Evolutionary conservation across 2,888 invertebrate species (phyloP).

Genomic region (Monopis laevigella): DNA sequence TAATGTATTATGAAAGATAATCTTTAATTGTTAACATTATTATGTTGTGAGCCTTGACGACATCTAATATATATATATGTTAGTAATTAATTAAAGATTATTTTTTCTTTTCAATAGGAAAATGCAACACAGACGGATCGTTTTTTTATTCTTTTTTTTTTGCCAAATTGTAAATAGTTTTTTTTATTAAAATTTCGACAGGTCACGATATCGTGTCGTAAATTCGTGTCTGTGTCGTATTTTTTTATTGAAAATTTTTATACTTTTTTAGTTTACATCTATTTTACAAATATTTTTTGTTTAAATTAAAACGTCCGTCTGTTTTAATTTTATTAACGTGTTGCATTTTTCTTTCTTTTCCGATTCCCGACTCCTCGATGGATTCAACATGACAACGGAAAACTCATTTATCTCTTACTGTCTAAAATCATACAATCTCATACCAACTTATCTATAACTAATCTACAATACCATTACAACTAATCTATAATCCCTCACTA

Average conservation of each 20-base stretch:
- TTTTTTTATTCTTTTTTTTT: not conserved
- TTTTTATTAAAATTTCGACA: slow-evolving; percentile 15
- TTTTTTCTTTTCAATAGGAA: slow-evolving; percentile 43
- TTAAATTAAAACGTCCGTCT: slow-evolving; percentile 21
- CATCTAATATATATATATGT: too few species aligned
- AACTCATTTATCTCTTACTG: too few species aligned
- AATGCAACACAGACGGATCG: slow-evolving; percentile 65
- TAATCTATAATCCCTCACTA: too few species aligned
- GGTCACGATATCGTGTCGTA: slow-evolving; percentile 8
- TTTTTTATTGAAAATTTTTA: slow-evolving; percentile 13
- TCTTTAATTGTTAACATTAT: too few species aligned
- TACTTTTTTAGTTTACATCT: slow-evolving; percentile 21
- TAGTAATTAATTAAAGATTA: too few species aligned
- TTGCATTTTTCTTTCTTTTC: slow-evolving; percentile 66
- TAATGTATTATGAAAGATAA: too few species aligned
- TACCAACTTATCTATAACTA: too few species aligned
- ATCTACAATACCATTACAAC: too few species aligned
- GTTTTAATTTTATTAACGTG: slow-evolving; percentile 45
- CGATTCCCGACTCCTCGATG: slow-evolving; percentile 29
- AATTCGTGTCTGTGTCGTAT: slow-evolving; percentile 9
- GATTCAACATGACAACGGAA: too few species aligned
- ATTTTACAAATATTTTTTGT: slow-evolving; percentile 22
- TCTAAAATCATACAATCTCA: too few species aligned
- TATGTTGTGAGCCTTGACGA: too few species aligned
- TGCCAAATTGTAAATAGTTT: not conserved